Conservation (phyloP, 2,113 vertebrate genomes). For the Numenius arquata region DNA sequence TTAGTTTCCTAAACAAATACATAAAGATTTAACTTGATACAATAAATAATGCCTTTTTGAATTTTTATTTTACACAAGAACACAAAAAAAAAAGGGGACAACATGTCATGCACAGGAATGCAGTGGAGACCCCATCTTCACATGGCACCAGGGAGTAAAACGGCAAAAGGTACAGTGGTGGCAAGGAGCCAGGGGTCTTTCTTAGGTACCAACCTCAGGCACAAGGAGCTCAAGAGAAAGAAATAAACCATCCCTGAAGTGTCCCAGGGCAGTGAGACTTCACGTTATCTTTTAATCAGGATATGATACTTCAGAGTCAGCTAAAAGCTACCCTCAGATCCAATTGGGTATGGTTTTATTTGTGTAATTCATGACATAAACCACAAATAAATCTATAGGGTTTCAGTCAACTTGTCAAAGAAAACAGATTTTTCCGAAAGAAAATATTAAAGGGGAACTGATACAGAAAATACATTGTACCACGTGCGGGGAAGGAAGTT, state of each 20-base stretch:
- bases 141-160: background rate
- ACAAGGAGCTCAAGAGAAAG: background rate
- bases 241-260: background rate
- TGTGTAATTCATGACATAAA: background rate
- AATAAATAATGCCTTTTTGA: background rate
- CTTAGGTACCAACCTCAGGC: background rate
- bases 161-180: rapidly evolving
- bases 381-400: background rate
- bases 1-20: background rate
- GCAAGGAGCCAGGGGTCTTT: background rate
- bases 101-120: background rate
- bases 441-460: background rate
- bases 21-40: background rate
- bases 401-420: background rate
- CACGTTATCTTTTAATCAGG: background rate
- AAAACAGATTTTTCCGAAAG: background rate
- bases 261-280: background rate
- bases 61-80: background rate
- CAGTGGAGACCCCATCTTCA: background rate
- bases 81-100: background rate
- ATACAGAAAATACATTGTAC: background rate
- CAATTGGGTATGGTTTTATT: background rate
- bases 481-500: background rate
- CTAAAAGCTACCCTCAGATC: background rate
- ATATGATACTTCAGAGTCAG: background rate